Evolutionary conservation across 2,113 vertebrate species (phyloP).

Genomic region (Pionites leucogaster): DNA sequence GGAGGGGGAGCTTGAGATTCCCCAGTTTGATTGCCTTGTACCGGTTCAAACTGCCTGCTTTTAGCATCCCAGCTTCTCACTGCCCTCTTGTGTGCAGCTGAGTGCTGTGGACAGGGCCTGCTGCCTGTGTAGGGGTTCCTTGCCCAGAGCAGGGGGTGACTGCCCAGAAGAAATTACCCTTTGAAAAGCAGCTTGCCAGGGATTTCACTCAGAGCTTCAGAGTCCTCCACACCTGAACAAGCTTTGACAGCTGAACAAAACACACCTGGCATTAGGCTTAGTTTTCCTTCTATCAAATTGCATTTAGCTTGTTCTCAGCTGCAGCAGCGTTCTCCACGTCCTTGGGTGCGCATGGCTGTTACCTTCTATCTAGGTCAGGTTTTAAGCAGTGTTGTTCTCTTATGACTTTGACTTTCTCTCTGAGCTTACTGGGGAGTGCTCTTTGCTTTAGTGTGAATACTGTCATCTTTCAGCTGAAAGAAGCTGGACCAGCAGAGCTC

Average conservation of each 20-base stretch:
- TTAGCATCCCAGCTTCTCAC: background rate
- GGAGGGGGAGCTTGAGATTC: background rate
- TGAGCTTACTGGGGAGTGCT: background rate
- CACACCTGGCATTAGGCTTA: background rate
- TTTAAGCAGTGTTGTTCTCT: background rate
- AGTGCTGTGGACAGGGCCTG: background rate
- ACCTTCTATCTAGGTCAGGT: background rate
- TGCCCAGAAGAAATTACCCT: background rate
- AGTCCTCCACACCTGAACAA: background rate
- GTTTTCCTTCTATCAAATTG: background rate
- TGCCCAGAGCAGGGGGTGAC: background rate
- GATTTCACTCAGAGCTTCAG: background rate
- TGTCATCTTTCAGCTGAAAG: background rate
- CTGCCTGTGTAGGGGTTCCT: background rate
- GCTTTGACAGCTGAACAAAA: background rate
- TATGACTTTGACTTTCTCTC: background rate
- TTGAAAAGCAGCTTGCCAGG: background rate
- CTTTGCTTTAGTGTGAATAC: background rate
- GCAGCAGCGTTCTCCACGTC: background rate
- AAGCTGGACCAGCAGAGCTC: background rate
- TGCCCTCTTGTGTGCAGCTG: background rate
- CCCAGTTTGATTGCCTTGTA: background rate
- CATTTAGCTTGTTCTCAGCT: background rate
- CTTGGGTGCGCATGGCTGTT: fast-evolving
- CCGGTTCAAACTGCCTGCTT: background rate